Evolutionary conservation across 1,140 invertebrate species (phyloP), one percentile per base, ranked within the genome.

Genomic region (Brachionus calyciflorus): DNA sequence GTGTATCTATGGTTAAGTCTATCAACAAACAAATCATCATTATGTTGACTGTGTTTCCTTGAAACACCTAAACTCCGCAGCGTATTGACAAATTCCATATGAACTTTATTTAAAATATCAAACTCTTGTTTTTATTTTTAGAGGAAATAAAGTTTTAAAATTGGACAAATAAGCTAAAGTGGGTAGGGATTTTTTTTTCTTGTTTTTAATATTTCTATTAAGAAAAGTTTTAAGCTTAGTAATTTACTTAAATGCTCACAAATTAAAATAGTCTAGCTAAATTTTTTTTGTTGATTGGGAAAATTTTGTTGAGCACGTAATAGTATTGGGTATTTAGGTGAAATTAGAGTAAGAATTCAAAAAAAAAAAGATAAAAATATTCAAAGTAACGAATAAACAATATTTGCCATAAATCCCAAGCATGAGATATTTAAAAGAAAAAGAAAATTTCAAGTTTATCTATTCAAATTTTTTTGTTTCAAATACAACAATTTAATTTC

Each of bases 11-110:
- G 87, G 78, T 88, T 87, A 5, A 88, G 80, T 57, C 86, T 80
- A 80, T 88, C 88, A 19, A 87, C 82, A 21, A 87, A 83, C 78
- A 88, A 87, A 80, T 88, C 88, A 78, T 88, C 87, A 63, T 87
- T 77, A 12, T 60, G 49, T 12, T 40, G 7, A 12, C 49, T 55
- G 28, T 76, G 51, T 17, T 73, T 73, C 33, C 19, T 73, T 12
- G 69, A 49, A 4, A 73, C 69, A 41, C 69, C 69, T 3, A 73
- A 37, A 37, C 46, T 55, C 1, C 33, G 44, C 17, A 73, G 33
- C 12, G 46, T 46, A 73, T 55, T 55, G 3, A 73, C 46, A 51
- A 73, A 73, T 4, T 73, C 69, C 69, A 73, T 73, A 37, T 37
- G 3, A 37, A 37, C 9, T 37, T 37, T 37, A 5, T 37, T 3